These are phyloP conservation scores for Gulo gulo DNA, from an alignment of 2,113 vertebrate genomes.

Conservation along the genomic window DNA sequence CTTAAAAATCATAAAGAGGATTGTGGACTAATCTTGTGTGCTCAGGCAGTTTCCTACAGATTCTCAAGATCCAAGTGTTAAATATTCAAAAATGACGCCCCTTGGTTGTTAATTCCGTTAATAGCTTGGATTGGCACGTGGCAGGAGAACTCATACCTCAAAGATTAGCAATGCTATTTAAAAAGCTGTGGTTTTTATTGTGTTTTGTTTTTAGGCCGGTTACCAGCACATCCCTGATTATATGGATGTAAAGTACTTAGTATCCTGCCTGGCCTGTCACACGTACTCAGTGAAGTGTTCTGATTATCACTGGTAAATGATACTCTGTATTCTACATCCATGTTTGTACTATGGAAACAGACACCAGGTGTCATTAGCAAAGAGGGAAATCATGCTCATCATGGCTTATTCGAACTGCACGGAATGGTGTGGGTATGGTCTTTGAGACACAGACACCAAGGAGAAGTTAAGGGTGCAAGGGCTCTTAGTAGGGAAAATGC, in stretches of 20 bases:
- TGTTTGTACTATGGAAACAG: neutral
- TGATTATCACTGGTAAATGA: conserved; percentile 32
- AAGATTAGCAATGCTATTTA: neutral
- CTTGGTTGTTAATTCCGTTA: neutral
- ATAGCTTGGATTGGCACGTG: neutral
- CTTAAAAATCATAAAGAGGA: neutral
- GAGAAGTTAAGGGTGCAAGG: neutral
- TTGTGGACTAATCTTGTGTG: neutral
- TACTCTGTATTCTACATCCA: neutral
- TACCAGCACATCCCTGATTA: neutral
- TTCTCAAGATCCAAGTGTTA: neutral
- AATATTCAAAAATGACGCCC: neutral
- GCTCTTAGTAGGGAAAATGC: neutral
- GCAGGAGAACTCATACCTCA: neutral
- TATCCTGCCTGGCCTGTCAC: neutral
- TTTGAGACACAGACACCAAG: neutral
- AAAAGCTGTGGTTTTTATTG: neutral
- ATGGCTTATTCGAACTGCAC: neutral
- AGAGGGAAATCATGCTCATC: neutral
- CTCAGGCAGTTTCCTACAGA: neutral
- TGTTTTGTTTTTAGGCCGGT: neutral
- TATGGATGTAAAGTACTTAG: neutral
- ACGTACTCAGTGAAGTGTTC: neutral
- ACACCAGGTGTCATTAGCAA: neutral
- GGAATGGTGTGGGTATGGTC: neutral